phyloP scores from a whole-genome alignment of 2,888 invertebrate genomes.

The Aleiodes alternator region DNA sequence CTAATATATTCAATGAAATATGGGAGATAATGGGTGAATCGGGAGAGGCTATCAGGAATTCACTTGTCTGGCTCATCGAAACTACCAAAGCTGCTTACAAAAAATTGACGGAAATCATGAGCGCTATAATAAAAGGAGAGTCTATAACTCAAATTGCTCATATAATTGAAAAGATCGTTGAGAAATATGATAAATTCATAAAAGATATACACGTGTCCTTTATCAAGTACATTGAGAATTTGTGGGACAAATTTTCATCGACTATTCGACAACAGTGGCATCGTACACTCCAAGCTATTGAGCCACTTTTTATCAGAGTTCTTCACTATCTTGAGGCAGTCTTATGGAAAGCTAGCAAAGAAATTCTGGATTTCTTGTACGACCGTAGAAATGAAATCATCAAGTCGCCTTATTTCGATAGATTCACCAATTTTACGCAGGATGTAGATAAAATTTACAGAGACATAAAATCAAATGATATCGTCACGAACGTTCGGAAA shows the following conservation, averaged over 20 bases:
- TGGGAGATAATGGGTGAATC: slow-evolving; percentile 93
- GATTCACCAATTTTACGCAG: slow-evolving; percentile 87
- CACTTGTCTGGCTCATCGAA: slow-evolving; percentile 85
- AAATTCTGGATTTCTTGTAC: slow-evolving; percentile 88
- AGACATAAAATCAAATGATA: slow-evolving; percentile 86
- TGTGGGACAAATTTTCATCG: slow-evolving; percentile 83
- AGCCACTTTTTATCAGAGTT: slow-evolving; percentile 86
- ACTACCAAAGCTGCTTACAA: slow-evolving; percentile 84
- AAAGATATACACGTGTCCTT: slow-evolving; percentile 84
- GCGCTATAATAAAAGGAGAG: slow-evolving; percentile 84
- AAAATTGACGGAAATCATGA: slow-evolving; percentile 82
- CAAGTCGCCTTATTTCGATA: slow-evolving; percentile 88
- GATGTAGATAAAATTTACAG: slow-evolving; percentile 87
- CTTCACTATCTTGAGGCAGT: slow-evolving; percentile 86
- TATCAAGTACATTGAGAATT: slow-evolving; percentile 84
- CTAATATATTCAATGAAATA: slow-evolving; percentile 87
- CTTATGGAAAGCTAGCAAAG: slow-evolving; percentile 84
- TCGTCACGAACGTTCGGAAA: slow-evolving; percentile 86
- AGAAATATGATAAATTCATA: slow-evolving; percentile 87
- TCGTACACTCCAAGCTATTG: slow-evolving; percentile 83
- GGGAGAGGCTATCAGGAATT: slow-evolving; percentile 86
- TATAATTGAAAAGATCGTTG: slow-evolving; percentile 82
- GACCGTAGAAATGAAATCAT: slow-evolving; percentile 87
- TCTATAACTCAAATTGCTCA: slow-evolving; percentile 84
- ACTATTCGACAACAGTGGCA: slow-evolving; percentile 85